A percentile compares a stretch with the other conserved stretches of the same genome.
Conservation (phyloP, 2,888 invertebrate genomes). For the Abscondita cerata region DNA sequence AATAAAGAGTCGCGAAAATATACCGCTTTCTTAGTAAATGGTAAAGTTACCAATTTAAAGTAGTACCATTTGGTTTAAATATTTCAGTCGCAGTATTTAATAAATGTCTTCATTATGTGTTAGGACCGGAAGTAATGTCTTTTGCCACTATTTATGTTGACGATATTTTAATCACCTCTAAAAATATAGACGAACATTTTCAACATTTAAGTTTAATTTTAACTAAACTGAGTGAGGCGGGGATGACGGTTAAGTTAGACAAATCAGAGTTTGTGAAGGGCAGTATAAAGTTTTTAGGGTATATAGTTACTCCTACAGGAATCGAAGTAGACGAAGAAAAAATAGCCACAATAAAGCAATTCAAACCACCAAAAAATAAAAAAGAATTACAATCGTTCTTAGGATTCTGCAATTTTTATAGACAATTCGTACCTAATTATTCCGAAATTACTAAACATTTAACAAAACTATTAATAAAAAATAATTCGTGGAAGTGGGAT, state of each 20-base stretch:
- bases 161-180: conserved; percentile 28
- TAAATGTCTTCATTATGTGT: conserved; percentile 24
- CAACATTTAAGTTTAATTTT: conserved; percentile 31
- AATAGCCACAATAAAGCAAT: conserved; percentile 32
- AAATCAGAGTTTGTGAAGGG: conserved; percentile 36
- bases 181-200: conserved; percentile 29
- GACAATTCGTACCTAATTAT: conserved; percentile 23
- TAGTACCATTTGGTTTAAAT: conserved; percentile 33
- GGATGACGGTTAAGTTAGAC: conserved; percentile 34
- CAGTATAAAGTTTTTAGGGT: conserved; percentile 36
- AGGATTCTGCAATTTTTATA: conserved; percentile 35
- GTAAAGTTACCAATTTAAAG: conserved; percentile 31
- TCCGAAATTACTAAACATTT: not conserved
- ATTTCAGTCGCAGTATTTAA: conserved; percentile 19
- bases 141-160: conserved; percentile 14
- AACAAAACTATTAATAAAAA: not conserved
- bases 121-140: conserved; percentile 30
- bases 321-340: conserved; percentile 39
- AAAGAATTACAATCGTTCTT: conserved; percentile 32
- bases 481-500: conserved; percentile 4
- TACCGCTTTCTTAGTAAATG: conserved; percentile 39
- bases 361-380: conserved; percentile 28
- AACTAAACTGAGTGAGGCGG: conserved; percentile 12
- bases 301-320: conserved; percentile 30
- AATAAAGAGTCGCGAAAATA: conserved; percentile 32